These are phyloP conservation scores for Gila orcuttii DNA, from an alignment of 2,113 vertebrate genomes.

Conservation along the genomic window DNA sequence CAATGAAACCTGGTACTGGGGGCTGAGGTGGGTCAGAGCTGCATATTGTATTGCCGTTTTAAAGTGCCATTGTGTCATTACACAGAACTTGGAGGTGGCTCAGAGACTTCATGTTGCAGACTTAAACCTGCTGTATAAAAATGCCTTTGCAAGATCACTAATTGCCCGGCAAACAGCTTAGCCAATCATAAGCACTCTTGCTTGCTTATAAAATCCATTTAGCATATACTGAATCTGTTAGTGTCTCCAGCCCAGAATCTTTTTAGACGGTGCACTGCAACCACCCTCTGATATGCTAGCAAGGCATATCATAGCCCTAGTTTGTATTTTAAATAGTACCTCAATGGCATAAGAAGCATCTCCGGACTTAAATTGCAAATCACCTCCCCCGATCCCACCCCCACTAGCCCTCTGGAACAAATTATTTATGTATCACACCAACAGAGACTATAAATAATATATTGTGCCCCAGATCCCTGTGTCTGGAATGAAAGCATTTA, in stretches of 20 bases:
- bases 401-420: constrained; percentile 60
- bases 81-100: background rate
- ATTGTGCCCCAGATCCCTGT: constrained; percentile 61
- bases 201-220: background rate
- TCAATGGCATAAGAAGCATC: constrained; percentile 62
- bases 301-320: constrained; percentile 53
- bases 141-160: background rate
- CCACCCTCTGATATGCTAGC: background rate
- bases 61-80: background rate
- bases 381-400: constrained; percentile 51
- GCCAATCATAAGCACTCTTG: background rate
- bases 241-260: background rate
- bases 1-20: background rate
- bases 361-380: constrained; percentile 68
- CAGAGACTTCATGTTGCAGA: background rate
- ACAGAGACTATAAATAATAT: constrained; percentile 71
- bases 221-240: background rate
- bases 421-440: constrained; percentile 71
- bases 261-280: background rate
- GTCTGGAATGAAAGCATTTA: constrained; percentile 61
- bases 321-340: constrained; percentile 56
- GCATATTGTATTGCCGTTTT: background rate
- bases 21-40: background rate
- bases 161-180: background rate
- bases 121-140: background rate